Evolutionary conservation across 2,888 invertebrate genomes (phyloP), one percentile per base, ranked within the genome.

Genomic region (Hypselothyrea guttata): DNA sequence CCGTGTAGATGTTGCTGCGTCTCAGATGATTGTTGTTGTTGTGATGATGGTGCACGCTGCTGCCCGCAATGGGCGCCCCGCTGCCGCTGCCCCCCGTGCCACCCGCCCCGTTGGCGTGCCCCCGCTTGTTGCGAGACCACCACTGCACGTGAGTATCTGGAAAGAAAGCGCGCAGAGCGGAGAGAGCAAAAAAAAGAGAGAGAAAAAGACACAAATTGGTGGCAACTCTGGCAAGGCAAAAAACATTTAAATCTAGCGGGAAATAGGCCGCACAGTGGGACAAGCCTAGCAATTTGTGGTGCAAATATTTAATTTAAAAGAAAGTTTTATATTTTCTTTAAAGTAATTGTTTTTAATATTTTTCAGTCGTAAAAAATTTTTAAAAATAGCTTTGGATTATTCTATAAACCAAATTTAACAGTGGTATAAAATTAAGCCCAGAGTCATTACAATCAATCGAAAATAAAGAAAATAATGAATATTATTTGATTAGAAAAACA

Each of bases 61-160:
- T 74, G 59, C 42, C 57, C 51, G 42, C 63, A 45, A 31, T 74
- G 3, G 54, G 58, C 2, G 59, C 65, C 33, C 55, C 63, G 16
- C 67, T 60, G 55, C 44, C 62, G 27, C 52, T 63, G 56, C 70
- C 76, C 40, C 54, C 57, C 8, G 57, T 47, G 16, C 66, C 65
- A 9, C 44, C 68, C 22, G 59, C 33, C 42, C 47, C 62, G 15
- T 60, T 62, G 56, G 70, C 76, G 42, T 77, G 75, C 48, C 83
- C 84, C 38, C 89, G 89, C 64, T 89, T 89, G 77, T 90, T 89
- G 69, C 89, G 89, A 69, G 89, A 90, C 90, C 89, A 90, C 89
- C 89, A 89, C 66, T 90, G 90, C 71, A 89, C 89, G 78, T 90
- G 90, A 62, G 89, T 89, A 76, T 89, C 90, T 89, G 74, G 46